A percentile compares a stretch with the other conserved stretches of the same genome.
phyloP scores from a whole-genome alignment of 2,113 vertebrate species.

The Ageneiosus marmoratus region DNA sequence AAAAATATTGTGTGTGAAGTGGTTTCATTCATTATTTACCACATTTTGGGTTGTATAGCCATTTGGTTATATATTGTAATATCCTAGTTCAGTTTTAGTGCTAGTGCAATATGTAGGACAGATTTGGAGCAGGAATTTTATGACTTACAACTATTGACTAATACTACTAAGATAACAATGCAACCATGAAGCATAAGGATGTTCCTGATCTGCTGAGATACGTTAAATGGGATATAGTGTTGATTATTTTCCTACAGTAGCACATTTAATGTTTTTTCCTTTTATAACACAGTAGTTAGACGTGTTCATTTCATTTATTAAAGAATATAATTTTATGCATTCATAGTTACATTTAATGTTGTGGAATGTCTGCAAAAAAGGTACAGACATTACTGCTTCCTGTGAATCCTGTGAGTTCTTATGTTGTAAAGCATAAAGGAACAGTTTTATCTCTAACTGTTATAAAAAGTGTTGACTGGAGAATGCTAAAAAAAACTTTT shows the following conservation, averaged over 20 bases:
- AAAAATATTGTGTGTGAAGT: background rate
- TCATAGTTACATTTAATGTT: background rate
- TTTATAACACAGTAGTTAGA: background rate
- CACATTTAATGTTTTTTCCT: background rate
- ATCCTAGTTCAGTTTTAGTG: background rate
- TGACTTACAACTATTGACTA: conserved; percentile 6
- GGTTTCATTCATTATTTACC: background rate
- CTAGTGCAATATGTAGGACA: conserved; percentile 3
- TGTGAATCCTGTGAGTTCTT: background rate
- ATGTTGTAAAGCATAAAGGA: background rate
- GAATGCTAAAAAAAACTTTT: background rate
- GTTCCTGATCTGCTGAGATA: no score
- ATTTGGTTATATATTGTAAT: background rate
- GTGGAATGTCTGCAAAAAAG: background rate
- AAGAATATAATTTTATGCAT: background rate
- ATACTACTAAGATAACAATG: conserved; percentile 1
- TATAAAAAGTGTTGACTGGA: background rate
- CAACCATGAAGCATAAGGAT: background rate
- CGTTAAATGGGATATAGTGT: no score
- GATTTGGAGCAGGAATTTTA: background rate
- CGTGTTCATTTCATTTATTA: background rate
- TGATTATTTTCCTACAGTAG: no score
- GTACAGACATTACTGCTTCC: background rate
- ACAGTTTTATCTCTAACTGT: background rate
- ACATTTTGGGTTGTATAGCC: background rate